A percentile compares a stretch with the other conserved stretches of the same genome.
Evolutionary conservation across 2,888 invertebrate species (phyloP).

Genomic region (Phortica magna): DNA sequence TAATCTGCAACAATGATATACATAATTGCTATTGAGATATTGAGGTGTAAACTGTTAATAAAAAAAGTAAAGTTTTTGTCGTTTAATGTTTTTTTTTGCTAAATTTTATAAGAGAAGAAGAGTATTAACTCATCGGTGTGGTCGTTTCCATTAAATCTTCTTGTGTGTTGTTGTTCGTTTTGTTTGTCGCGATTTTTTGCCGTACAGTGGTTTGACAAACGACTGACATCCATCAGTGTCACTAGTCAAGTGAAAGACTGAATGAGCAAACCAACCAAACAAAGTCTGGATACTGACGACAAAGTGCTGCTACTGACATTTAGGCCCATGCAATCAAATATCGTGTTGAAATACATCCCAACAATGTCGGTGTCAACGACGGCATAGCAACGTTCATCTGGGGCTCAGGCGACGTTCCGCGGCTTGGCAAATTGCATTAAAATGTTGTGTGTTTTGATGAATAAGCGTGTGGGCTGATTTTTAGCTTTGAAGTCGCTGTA

Average conservation of each 20-base stretch:
- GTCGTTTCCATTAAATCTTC: background rate
- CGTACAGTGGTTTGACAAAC: slow-evolving; percentile 72
- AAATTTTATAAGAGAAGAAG: too few relatives aligned
- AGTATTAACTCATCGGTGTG: too few relatives aligned
- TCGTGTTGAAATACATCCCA: slow-evolving; percentile 20
- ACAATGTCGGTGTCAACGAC: background rate
- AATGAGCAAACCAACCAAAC: background rate
- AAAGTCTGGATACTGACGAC: background rate
- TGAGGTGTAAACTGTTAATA: too few relatives aligned
- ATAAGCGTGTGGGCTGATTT: slow-evolving; percentile 13
- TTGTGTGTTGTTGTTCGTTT: slow-evolving; percentile 26
- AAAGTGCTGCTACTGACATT: slow-evolving; percentile 3
- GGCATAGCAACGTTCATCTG: background rate
- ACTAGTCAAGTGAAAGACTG: slow-evolving; percentile 47
- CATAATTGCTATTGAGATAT: too few relatives aligned
- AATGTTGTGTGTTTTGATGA: background rate
- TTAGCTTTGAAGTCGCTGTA: background rate
- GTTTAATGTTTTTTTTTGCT: too few relatives aligned
- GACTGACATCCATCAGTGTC: slow-evolving; percentile 76
- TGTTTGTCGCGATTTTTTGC: background rate
- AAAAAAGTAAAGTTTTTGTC: too few relatives aligned
- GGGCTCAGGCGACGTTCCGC: background rate
- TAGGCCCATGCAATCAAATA: slow-evolving; percentile 15
- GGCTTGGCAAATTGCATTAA: background rate
- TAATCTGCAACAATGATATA: too few relatives aligned